These are phyloP conservation scores for Dermatemys mawii DNA, from an alignment of 2,113 vertebrate genomes.

Conservation along the genomic window DNA sequence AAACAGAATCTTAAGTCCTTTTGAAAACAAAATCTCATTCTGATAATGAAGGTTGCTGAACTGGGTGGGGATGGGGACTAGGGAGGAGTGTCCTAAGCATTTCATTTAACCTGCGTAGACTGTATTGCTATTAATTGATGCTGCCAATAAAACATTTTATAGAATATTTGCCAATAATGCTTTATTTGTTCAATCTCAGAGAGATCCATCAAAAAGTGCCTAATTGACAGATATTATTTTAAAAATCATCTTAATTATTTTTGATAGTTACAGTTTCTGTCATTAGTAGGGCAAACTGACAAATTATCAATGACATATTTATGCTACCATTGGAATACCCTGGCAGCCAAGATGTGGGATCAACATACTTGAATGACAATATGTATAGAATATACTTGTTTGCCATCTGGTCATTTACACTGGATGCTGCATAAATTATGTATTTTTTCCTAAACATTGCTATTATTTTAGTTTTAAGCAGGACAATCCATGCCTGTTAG, in stretches of 20 bases:
- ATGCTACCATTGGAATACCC: slow-evolving; percentile 42
- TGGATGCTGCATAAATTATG: slow-evolving; percentile 34
- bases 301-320: slow-evolving; percentile 78
- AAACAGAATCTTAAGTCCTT: background rate
- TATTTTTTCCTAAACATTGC: background rate
- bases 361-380: slow-evolving; percentile 50
- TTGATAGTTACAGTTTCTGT: slow-evolving; percentile 76
- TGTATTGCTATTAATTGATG: background rate
- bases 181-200: slow-evolving; percentile 12
- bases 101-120: background rate
- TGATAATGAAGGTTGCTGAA: background rate
- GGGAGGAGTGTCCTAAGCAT: background rate
- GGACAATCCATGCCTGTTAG: background rate
- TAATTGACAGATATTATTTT: slow-evolving; percentile 65
- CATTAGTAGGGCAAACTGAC: slow-evolving; percentile 78
- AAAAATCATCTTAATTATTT: slow-evolving; percentile 55
- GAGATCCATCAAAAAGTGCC: slow-evolving; percentile 15
- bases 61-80: rapidly evolving
- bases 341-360: slow-evolving; percentile 42
- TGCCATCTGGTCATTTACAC: slow-evolving; percentile 57
- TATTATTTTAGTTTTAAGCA: slow-evolving; percentile 33
- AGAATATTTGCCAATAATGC: background rate
- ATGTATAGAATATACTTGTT: slow-evolving; percentile 16
- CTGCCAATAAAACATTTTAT: background rate
- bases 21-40: background rate